Percentiles rank a stretch among this genome's conserved stretches.
Evolutionary conservation across 1,140 invertebrate species (phyloP).

Genomic region (Atta texana): DNA sequence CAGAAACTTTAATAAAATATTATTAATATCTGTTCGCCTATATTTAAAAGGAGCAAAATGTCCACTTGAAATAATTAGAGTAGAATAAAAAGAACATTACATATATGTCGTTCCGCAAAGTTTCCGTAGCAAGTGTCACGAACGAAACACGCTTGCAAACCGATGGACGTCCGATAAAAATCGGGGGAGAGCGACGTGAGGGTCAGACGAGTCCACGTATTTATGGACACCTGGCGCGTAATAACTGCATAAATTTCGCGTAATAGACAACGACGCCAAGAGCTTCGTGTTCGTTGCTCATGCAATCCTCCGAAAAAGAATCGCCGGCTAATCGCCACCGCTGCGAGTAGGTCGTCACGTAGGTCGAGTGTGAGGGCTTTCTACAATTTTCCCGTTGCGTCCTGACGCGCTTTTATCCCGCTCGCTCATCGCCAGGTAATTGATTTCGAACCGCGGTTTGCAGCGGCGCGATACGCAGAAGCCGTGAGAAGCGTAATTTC

Average conservation of each 20-base stretch:
- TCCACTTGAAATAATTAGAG: background rate
- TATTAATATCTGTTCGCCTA: background rate
- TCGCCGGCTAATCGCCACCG: constrained; percentile 40
- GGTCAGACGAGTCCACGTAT: constrained; percentile 54
- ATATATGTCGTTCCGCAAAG: background rate
- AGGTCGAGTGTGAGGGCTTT: constrained; percentile 36
- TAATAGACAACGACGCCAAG: constrained; percentile 55
- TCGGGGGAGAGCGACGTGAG: constrained; percentile 39
- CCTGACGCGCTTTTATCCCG: constrained; percentile 25
- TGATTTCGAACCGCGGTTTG: constrained; percentile 31
- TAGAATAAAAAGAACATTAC: background rate
- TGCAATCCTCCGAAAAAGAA: constrained; percentile 45
- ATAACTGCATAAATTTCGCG: constrained; percentile 61
- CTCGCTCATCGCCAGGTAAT: constrained; percentile 41
- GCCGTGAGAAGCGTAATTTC: constrained; percentile 50
- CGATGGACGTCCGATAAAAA: constrained; percentile 49
- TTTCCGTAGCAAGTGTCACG: constrained; percentile 16
- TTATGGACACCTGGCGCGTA: constrained; percentile 62
- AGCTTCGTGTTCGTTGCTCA: constrained; percentile 33
- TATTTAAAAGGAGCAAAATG: background rate
- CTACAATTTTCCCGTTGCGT: constrained; percentile 52
- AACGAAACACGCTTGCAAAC: constrained; percentile 15
- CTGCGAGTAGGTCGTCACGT: constrained; percentile 34
- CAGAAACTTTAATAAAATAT: no score
- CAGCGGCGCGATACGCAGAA: constrained; percentile 13